These are phyloP conservation scores for Neosilurus hyrtlii DNA, from an alignment of 2,797 vertebrate species.

Conservation along the genomic window DNA sequence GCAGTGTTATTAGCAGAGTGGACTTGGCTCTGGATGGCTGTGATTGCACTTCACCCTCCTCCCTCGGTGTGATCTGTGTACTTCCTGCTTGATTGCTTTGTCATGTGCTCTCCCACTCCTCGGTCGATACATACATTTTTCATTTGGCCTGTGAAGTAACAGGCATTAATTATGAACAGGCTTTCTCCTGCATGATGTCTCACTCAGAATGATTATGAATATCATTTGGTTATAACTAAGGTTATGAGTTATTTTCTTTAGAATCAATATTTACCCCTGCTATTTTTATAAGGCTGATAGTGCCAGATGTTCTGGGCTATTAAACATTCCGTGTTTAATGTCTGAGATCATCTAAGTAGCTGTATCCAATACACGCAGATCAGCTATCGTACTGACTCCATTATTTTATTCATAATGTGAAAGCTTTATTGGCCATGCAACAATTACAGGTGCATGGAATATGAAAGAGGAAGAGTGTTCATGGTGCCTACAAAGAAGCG, in stretches of 20 bases:
- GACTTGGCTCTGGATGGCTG: slow-evolving; percentile 12
- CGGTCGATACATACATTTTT: slow-evolving; percentile 50
- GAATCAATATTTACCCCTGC: background rate
- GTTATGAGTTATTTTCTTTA: background rate
- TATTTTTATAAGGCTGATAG: background rate
- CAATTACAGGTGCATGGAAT: background rate
- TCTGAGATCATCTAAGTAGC: background rate
- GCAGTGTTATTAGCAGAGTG: slow-evolving; percentile 22
- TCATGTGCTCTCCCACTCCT: slow-evolving; percentile 34
- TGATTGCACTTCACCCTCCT: slow-evolving; percentile 28
- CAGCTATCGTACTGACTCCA: background rate
- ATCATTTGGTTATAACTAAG: background rate
- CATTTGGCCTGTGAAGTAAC: slow-evolving; percentile 46
- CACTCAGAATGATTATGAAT: slow-evolving; percentile 26
- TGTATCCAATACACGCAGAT: slow-evolving; percentile 3
- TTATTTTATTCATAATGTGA: slow-evolving; percentile 25
- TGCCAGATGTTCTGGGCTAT: background rate
- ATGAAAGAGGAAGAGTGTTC: background rate
- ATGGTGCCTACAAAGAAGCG: background rate
- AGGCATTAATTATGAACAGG: slow-evolving; percentile 46
- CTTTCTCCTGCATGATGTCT: slow-evolving; percentile 37
- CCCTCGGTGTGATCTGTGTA: slow-evolving; percentile 12
- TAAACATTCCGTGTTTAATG: background rate
- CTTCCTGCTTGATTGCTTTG: slow-evolving; percentile 44
- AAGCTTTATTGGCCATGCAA: background rate